Evolutionary conservation across 2,797 vertebrate species (phyloP), one percentile per base, ranked within the genome.

Genomic region (Avahi laniger): DNA sequence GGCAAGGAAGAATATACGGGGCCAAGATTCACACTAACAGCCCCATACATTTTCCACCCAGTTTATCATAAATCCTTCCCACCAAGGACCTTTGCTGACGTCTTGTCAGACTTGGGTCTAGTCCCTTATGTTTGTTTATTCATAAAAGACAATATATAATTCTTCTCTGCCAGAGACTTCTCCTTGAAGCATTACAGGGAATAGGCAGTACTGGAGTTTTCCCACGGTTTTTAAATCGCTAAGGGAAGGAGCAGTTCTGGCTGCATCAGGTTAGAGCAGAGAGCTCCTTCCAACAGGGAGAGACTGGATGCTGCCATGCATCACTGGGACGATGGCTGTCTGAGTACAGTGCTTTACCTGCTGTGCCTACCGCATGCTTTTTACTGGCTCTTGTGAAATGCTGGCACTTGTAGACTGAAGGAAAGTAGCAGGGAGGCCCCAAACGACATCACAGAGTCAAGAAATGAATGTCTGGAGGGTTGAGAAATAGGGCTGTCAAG

Each of bases 61-160:
- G 41, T 7, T 92, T 86, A 61, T 76, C 76, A 93, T 67, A 76
- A 91, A 61, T 88, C 48, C 52, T 84, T 94, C 70, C 33, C n/a
- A 54, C 57, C 18, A 26, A 91, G 22, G 41, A n/a, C 17, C 2
- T 80, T 94, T 79, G 75, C n/a, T 72, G 22, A 61, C 12, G 10
- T 30, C 43, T 50, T 14, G 0, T 67, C 20, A 52, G 20, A 91
- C 18, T 52, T 95, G 46, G 46, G n/a, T 52, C 48, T 18, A 20
- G 33, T 52, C 54, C 22, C 26, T 83, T 54, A 24, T 89, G 78
- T 95, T 93, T 91, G 9, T 48, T 97, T 96, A 93, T 80, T 65
- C 50, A 73, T 73, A 59, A 80, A 88, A 87, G n/a, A 67, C 85
- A 81, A 43, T 38, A 61, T 2, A 48, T 80, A 70, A 48, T 50